Conservation (phyloP, 1,140 invertebrate species). For the Penaeus vannamei region DNA sequence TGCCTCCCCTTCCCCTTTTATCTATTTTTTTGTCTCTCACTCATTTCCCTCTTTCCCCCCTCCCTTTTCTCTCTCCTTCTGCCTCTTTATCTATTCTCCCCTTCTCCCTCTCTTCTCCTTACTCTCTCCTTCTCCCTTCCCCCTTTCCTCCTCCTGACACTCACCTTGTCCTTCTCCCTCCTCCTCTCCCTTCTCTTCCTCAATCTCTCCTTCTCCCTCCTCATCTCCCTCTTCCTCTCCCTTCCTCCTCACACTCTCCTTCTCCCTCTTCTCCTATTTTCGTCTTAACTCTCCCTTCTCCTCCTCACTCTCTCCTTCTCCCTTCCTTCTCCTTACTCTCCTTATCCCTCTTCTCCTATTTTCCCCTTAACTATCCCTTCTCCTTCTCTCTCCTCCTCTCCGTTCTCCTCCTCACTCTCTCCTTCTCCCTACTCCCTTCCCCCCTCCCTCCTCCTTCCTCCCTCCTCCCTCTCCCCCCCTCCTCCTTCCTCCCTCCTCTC, state of each 20-base stretch:
- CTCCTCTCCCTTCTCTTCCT: not conserved
- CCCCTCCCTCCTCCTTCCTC: not conserved
- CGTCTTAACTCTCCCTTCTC: not conserved
- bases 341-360: not conserved
- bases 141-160: no score
- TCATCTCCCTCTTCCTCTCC: not conserved
- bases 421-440: not conserved
- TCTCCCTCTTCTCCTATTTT: no score
- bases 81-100: not conserved
- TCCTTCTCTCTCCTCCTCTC: no score
- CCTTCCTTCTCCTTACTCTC: not conserved
- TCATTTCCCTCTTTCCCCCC: not conserved
- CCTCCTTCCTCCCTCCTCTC: not conserved
- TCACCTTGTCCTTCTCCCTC: not conserved
- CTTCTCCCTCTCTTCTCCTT: not conserved
- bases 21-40: not conserved
- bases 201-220: not conserved
- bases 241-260: not conserved
- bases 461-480: not conserved
- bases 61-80: not conserved
- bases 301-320: not conserved
- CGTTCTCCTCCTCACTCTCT: not conserved
- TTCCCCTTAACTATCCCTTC: not conserved
- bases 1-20: no score
- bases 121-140: not conserved